These are phyloP conservation scores for Flabesymbios commensalis DNA, from an alignment of 2,888 invertebrate genomes.

Conservation along the genomic window DNA sequence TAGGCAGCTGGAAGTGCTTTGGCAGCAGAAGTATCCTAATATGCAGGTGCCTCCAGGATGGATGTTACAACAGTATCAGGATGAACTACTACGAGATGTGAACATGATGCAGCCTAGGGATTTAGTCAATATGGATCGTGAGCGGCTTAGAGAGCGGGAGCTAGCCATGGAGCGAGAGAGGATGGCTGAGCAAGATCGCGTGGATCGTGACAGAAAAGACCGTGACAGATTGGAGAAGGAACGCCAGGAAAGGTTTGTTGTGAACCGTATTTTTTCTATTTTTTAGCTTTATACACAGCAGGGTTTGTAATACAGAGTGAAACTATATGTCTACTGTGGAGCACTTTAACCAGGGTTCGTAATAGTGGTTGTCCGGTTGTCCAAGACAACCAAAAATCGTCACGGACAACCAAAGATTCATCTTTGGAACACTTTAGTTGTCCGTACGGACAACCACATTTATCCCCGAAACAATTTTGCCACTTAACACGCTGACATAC, in stretches of 20 bases:
- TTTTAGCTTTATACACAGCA: too few species aligned
- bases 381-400: too few species aligned
- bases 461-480: too few species aligned
- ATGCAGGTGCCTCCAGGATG: constrained; percentile 51
- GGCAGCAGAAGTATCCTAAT: constrained; percentile 58
- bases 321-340: too few species aligned
- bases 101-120: constrained; percentile 12
- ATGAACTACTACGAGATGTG: constrained; percentile 46
- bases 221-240: constrained; percentile 43
- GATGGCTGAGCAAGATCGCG: constrained; percentile 18
- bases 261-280: too few species aligned
- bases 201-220: neutral
- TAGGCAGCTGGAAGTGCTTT: constrained; percentile 52
- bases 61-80: constrained; percentile 52
- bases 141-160: neutral
- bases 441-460: too few species aligned
- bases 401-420: too few species aligned
- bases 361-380: too few species aligned
- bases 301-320: too few species aligned
- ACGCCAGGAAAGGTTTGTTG: constrained; percentile 50
- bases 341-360: too few species aligned
- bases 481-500: too few species aligned
- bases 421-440: too few species aligned
- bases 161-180: constrained; percentile 19
- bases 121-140: neutral